A percentile compares a stretch with the other conserved stretches of the same genome.
Conservation (phyloP, 2,113 vertebrate genomes). For the Upupa epops region DNA sequence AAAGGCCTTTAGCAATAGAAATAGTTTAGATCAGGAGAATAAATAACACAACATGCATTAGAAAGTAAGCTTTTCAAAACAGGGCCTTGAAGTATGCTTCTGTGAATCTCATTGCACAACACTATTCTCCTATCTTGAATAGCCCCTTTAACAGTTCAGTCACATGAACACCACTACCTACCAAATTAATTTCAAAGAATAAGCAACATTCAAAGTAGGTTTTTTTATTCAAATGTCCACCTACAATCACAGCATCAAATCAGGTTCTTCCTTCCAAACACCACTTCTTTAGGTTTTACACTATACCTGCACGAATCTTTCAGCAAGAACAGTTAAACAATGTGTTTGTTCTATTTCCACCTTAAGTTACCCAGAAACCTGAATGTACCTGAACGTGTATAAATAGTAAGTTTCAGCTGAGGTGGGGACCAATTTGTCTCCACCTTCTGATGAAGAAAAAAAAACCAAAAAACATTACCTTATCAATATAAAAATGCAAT, state of each 20-base stretch:
- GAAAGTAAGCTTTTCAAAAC: neutral
- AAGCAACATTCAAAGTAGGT: neutral
- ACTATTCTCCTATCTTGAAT: neutral
- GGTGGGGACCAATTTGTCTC: neutral
- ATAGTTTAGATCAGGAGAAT: neutral
- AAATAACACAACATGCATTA: neutral
- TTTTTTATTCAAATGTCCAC: neutral
- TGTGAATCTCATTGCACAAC: neutral
- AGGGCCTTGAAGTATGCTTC: neutral
- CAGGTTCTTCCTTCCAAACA: neutral
- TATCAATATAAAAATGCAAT: neutral
- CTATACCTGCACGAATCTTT: neutral
- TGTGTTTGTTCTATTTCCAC: neutral
- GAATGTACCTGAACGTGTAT: too few relatives aligned
- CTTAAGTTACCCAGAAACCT: neutral
- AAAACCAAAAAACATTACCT: neutral
- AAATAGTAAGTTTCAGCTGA: neutral
- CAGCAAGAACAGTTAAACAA: neutral
- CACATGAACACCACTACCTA: neutral
- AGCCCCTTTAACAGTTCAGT: neutral
- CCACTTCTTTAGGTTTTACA: neutral
- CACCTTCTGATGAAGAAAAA: neutral
- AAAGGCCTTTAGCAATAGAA: neutral
- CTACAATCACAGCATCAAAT: neutral
- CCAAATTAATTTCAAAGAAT: neutral